phyloP scores from a whole-genome alignment of 2,888 invertebrate genomes.

The Hirudinaria manillensis region DNA sequence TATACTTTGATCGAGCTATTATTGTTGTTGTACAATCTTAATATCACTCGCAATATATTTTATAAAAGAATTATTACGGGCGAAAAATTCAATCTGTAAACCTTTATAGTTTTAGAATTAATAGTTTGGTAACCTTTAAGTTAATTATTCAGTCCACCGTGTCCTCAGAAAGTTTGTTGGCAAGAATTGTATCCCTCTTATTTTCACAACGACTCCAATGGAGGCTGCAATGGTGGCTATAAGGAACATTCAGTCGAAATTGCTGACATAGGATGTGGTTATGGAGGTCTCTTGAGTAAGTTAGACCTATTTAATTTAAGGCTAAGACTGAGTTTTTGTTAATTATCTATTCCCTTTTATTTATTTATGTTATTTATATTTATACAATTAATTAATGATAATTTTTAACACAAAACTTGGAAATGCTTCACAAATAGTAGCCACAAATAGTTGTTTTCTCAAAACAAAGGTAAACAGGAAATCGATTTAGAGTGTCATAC shows the following conservation, averaged over 20 bases:
- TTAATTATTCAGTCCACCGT: slow-evolving; percentile 66
- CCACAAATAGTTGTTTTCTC: too few relatives aligned
- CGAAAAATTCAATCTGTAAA: too few relatives aligned
- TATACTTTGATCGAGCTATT: slow-evolving; percentile 12
- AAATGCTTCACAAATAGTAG: too few relatives aligned
- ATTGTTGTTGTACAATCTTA: background rate
- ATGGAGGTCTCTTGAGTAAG: slow-evolving; percentile 80
- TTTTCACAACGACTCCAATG: slow-evolving; percentile 36
- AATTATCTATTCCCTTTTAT: too few relatives aligned
- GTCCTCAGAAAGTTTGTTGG: slow-evolving; percentile 83
- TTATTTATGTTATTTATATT: too few relatives aligned
- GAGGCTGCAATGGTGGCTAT: slow-evolving; percentile 25
- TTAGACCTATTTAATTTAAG: slow-evolving; percentile 4
- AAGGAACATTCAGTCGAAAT: slow-evolving; percentile 64
- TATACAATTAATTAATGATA: too few relatives aligned
- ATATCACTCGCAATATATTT: background rate
- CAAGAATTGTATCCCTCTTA: slow-evolving; percentile 60
- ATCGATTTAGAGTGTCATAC: too few relatives aligned
- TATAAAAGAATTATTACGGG: too few relatives aligned
- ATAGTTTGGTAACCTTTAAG: background rate
- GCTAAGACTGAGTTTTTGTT: too few relatives aligned
- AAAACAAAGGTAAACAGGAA: too few relatives aligned
- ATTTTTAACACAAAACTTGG: too few relatives aligned
- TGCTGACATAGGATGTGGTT: slow-evolving; percentile 95
- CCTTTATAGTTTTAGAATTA: background rate